Percentiles rank a stretch among this genome's conserved stretches.
Conservation (phyloP, 2,113 vertebrate species). For the Fregetta grallaria region DNA sequence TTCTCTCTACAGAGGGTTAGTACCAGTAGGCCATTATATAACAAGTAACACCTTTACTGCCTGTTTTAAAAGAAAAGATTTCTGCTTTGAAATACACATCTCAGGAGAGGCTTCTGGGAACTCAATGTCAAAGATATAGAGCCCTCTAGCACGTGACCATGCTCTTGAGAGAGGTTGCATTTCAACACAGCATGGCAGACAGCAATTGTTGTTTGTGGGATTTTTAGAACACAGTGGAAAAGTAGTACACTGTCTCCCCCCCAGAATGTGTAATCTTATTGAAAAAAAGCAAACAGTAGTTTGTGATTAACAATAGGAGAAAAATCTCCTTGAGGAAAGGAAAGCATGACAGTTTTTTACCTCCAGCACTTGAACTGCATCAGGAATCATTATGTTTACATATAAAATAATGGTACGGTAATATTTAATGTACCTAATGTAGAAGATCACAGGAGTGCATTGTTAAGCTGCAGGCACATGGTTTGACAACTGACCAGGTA, state of each 20-base stretch:
- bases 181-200: neutral
- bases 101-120: neutral
- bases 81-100: neutral
- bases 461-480: neutral
- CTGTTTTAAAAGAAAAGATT: neutral
- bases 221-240: neutral
- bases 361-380: neutral
- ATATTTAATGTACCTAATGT: neutral
- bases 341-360: neutral
- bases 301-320: neutral
- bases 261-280: neutral
- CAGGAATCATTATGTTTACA: neutral
- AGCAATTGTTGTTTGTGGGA: neutral
- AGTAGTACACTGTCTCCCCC: neutral
- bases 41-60: neutral
- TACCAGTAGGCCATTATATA: neutral
- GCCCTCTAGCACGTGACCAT: accelerated
- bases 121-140: neutral
- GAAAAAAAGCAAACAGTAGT: neutral
- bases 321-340: neutral
- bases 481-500: neutral
- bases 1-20: neutral
- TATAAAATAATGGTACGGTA: neutral
- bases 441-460: neutral
- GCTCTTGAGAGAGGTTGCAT: neutral